Evolutionary conservation across 2,113 vertebrate species (phyloP), one percentile per base, ranked within the genome.

Genomic region (Callipepla californica): DNA sequence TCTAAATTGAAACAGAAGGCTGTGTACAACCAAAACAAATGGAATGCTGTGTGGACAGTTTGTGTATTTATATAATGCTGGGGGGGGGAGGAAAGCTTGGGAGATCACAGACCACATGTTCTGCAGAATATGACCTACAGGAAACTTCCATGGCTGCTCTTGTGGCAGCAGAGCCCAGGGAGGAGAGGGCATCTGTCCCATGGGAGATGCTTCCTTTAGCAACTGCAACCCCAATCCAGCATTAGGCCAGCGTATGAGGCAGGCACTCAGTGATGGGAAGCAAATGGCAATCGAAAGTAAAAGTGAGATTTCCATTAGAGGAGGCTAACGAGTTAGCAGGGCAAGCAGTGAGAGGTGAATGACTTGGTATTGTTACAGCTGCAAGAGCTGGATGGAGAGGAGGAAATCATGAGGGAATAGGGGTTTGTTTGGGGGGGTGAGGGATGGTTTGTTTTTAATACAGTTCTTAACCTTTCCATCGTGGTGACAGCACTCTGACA

Each of bases 1-100:
- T 91, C 95, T 96, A 94, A 96, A 94, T 94, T 95, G 90, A 77
- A 96, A 94, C 85, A 91, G 91, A 88, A 94, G 89, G 78, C 77
- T 92, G 10, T 90, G 95, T 95, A 89, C 89, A 78, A 76, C 61
- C 82, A 85, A 83, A 96, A 95, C 94, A 96, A 96, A 85, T 84
- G 90, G 76, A 45, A 83, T 86, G 91, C 87, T 91, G 91, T 20
- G 65, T 94, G 92, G 89, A 77, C 6, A 16, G 61, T 42, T 58
- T 85, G 70, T 91, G 53, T 78, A 58, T 93, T 96, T 96, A 96
- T 96, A 85, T 96, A 96, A 96, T 83, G 69, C 42, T 96, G 93
- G 93, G 94, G 40, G 51, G 50, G 96, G 95, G 95, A 95, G 30
- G 55, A 74, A 87, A 65, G 84, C 59, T 80, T 77, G 63, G 65